Base-by-base conservation (phyloP, 2,888 invertebrate species). In the Drosophila flavopinicola region DNA sequence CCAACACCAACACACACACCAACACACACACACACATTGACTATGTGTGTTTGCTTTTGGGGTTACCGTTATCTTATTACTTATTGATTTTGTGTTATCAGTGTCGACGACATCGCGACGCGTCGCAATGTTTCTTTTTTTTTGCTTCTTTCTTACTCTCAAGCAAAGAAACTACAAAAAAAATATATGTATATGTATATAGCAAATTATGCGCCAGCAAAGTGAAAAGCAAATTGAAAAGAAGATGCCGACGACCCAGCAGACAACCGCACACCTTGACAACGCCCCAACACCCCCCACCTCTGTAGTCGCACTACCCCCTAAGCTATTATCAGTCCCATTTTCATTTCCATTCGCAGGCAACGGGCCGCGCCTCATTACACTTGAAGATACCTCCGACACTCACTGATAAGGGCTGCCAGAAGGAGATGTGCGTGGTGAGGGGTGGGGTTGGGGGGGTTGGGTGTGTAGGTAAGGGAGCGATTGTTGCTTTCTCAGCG, bases 21-120 rank as follows among this genome's bases (percentile, higher is more conserved):
- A 23, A 44, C 25, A 32, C 13, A 13, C 59, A 51, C 51, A 13
- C 48, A 7, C 33, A 7, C 24, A 24, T 41, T 44, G 30, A 38
- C 17, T 27, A 27, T 51, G 52, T 37, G 65, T 42, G 35, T 56
- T 60, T 44, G 57, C 47, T 71, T 49, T 75, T 78, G 75, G 79
- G 84, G 84, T 73, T 78, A 79, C 78, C 56, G 80, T 79, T 84
- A 79, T 79, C 79, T 79, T 79, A 84, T 79, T 79, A 68, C 84
- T 80, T 84, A 79, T 79, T 79, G 79, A 79, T 79, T 79, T 79
- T 79, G 67, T 68, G 70, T 76, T 79, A 79, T 84, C 84, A 76
- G 71, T n/a, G n/a, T n/a, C 60, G 57, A 39, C 48, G 44, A 38
- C 56, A 58, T 59, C 68, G 61, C 64, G 56, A 45, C 48, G 53